Conservation (phyloP, 2,888 invertebrate genomes). For the Brachypterus glaber region DNA sequence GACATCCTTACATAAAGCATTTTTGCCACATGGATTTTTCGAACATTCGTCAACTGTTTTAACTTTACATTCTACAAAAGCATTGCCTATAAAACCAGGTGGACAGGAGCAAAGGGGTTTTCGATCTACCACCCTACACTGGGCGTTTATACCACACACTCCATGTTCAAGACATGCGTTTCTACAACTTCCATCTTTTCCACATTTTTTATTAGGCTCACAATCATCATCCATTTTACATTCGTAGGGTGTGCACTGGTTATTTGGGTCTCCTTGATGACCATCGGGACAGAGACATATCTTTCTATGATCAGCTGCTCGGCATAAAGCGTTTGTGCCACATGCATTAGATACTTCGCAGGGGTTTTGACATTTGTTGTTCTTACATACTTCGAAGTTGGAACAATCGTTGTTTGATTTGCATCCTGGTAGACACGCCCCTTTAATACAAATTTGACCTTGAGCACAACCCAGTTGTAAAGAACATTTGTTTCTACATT, state of each 20-base stretch:
- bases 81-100: constrained; percentile 63
- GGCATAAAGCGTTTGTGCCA: constrained; percentile 71
- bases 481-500: constrained; percentile 65
- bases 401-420: constrained; percentile 70
- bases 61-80: constrained; percentile 57
- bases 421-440: constrained; percentile 71
- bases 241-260: constrained; percentile 66
- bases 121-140: constrained; percentile 69
- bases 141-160: constrained; percentile 75
- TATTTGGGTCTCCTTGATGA: constrained; percentile 69
- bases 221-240: constrained; percentile 71
- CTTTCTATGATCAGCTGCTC: constrained; percentile 69
- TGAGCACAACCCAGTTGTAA: constrained; percentile 57
- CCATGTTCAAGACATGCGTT: constrained; percentile 71
- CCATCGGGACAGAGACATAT: constrained; percentile 84
- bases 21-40: constrained; percentile 74
- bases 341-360: constrained; percentile 61
- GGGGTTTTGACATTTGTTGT: constrained; percentile 59
- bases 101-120: constrained; percentile 70
- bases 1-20: constrained; percentile 71
- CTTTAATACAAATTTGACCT: constrained; percentile 66
- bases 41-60: constrained; percentile 64
- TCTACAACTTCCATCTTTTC: constrained; percentile 59
- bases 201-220: constrained; percentile 66
- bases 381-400: constrained; percentile 63